A percentile compares a stretch with the other conserved stretches of the same genome.
phyloP scores from a whole-genome alignment of 2,888 invertebrate genomes.

The Buathra laborator region DNA sequence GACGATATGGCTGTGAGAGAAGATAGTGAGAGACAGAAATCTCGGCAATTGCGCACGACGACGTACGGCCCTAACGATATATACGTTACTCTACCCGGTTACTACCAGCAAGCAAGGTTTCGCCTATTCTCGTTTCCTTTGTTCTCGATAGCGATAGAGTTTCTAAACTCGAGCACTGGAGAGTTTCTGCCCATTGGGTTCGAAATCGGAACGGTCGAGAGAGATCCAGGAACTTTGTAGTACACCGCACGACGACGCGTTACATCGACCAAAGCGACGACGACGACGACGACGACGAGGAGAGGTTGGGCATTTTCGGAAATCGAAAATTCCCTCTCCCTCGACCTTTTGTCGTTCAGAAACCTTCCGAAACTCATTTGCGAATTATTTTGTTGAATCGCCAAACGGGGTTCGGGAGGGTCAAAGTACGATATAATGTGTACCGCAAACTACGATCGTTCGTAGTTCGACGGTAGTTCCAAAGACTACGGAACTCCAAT shows the following conservation, averaged over 20 bases:
- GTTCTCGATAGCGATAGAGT: constrained; percentile 67
- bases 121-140: constrained; percentile 67
- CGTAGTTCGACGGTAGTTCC: constrained; percentile 1
- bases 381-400: constrained; percentile 52
- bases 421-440: constrained; percentile 39
- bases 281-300: constrained; percentile 5
- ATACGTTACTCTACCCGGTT: constrained; percentile 29
- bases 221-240: constrained; percentile 8
- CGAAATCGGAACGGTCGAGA: constrained; percentile 52
- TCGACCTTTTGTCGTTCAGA: constrained; percentile 36
- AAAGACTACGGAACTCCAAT: constrained; percentile 27
- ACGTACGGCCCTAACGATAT: constrained; percentile 7
- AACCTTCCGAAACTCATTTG: constrained; percentile 60
- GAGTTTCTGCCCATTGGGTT: constrained; percentile 61
- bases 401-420: not conserved
- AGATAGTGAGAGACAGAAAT: constrained; percentile 42
- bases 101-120: constrained; percentile 55
- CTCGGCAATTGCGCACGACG: constrained; percentile 49
- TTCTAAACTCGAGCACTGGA: constrained; percentile 64
- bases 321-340: constrained; percentile 43
- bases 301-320: constrained; percentile 43
- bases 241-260: constrained; percentile 34
- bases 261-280: not conserved
- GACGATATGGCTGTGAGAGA: constrained; percentile 5
- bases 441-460: not conserved